Evolutionary conservation across 2,113 vertebrate species (phyloP).

Genomic region (Pituophis catenifer): DNA sequence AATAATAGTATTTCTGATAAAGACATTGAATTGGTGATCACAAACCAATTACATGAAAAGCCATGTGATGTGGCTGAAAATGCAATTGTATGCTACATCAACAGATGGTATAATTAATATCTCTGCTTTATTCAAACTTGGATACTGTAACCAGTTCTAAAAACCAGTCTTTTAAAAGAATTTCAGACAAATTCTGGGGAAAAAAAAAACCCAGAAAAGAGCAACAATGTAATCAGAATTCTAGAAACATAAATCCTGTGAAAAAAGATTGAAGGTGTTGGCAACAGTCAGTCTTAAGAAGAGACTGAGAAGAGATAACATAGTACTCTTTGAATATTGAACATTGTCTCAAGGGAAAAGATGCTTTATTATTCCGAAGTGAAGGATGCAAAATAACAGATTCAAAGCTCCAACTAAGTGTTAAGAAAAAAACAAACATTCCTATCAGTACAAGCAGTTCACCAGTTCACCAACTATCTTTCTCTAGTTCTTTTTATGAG

Average conservation of each 20-base stretch:
- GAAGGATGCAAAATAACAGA: background rate
- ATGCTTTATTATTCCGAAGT: background rate
- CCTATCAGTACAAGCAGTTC: background rate
- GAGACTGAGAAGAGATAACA: background rate
- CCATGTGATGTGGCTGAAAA: background rate
- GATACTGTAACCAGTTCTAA: background rate
- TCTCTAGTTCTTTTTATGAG: background rate
- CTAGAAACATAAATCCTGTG: background rate
- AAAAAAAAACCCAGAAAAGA: background rate
- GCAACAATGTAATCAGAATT: background rate
- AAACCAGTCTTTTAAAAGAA: background rate
- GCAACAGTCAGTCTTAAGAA: background rate
- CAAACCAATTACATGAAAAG: background rate
- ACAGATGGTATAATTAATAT: background rate
- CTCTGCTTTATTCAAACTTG: background rate
- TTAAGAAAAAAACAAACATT: background rate
- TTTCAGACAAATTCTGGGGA: background rate
- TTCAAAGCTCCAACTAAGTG: background rate
- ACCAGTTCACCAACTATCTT: background rate
- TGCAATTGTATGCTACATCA: background rate
- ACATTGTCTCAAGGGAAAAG: background rate
- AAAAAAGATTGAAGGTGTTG: background rate
- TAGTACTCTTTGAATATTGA: background rate
- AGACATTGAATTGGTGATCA: background rate
- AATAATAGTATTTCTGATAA: background rate